These are phyloP conservation scores for Macroteleia sp. DNA, from an alignment of 2,888 invertebrate species.

Conservation along the genomic window DNA sequence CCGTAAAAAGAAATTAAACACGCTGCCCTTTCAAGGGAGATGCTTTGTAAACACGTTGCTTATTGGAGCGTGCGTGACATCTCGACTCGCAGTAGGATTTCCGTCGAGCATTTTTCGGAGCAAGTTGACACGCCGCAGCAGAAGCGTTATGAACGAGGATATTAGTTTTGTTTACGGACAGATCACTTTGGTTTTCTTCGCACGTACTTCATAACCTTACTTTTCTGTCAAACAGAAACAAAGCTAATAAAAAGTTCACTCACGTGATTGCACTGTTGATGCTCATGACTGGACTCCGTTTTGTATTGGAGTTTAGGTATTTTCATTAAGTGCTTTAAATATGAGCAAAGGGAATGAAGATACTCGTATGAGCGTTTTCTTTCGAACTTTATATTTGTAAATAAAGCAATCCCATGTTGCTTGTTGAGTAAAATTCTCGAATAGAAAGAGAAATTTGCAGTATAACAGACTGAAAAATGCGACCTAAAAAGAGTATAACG, in stretches of 20 bases:
- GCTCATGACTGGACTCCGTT: constrained; percentile 13
- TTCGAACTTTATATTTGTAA: too few species aligned
- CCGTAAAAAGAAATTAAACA: not conserved
- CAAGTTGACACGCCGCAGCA: constrained; percentile 7
- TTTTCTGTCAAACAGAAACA: constrained; percentile 45
- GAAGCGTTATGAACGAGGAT: not conserved
- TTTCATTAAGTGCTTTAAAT: constrained; percentile 8
- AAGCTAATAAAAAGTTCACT: constrained; percentile 44
- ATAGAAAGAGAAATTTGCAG: too few species aligned
- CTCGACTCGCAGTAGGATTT: not conserved
- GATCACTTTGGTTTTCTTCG: constrained; percentile 28
- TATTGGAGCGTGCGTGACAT: constrained; percentile 26
- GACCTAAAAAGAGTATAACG: too few species aligned
- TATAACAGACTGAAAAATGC: too few species aligned
- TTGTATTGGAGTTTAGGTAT: not conserved
- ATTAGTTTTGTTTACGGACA: constrained; percentile 44
- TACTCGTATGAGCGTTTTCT: too few species aligned
- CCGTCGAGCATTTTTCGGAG: constrained; percentile 5
- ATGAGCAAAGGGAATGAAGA: too few species aligned
- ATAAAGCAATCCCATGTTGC: too few species aligned
- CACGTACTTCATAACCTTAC: constrained; percentile 54
- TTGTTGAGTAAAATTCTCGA: too few species aligned
- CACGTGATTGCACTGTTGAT: constrained; percentile 48
- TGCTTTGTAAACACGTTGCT: constrained; percentile 24
- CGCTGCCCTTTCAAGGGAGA: not conserved